phyloP scores from a whole-genome alignment of 2,888 invertebrate species.

The Ennomos fuscantarius region DNA sequence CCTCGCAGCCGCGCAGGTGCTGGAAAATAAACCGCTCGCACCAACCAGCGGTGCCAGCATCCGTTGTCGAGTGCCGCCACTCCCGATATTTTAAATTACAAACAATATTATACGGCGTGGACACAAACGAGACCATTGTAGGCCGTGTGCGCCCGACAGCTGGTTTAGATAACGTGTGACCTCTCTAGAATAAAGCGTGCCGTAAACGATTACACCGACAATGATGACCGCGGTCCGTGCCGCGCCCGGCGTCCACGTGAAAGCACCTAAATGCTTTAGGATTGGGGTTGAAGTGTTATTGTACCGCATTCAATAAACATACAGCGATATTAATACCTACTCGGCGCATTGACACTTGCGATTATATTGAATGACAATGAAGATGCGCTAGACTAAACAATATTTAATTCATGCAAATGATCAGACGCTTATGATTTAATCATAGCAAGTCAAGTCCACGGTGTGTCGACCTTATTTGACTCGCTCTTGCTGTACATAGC shows the following conservation, averaged over 20 bases:
- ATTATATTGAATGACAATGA: constrained; percentile 21
- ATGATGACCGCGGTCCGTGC: constrained; percentile 47
- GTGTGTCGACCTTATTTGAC: constrained; percentile 19
- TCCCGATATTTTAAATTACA: constrained; percentile 81
- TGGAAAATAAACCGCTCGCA: constrained; percentile 67
- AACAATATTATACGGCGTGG: constrained; percentile 77
- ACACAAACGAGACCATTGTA: constrained; percentile 79
- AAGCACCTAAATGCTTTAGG: constrained; percentile 31
- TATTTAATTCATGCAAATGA: constrained; percentile 27
- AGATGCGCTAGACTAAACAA: constrained; percentile 25
- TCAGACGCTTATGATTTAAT: constrained; percentile 25
- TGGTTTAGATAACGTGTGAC: constrained; percentile 82
- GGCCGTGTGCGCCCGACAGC: constrained; percentile 75
- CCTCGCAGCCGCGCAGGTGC: constrained; percentile 64
- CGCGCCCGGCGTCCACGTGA: constrained; percentile 38
- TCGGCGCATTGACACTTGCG: constrained; percentile 9
- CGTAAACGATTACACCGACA: constrained; percentile 65
- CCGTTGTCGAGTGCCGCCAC: constrained; percentile 48
- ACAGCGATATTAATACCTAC: not conserved
- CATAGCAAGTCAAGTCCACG: constrained; percentile 9
- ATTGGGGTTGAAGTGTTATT: constrained; percentile 24
- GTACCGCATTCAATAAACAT: constrained; percentile 18
- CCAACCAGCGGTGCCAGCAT: constrained; percentile 41
- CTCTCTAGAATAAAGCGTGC: constrained; percentile 72
- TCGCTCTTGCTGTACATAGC: not conserved